These are phyloP conservation scores for Intellagama lesueurii DNA, from an alignment of 2,797 vertebrate species.

Conservation along the genomic window DNA sequence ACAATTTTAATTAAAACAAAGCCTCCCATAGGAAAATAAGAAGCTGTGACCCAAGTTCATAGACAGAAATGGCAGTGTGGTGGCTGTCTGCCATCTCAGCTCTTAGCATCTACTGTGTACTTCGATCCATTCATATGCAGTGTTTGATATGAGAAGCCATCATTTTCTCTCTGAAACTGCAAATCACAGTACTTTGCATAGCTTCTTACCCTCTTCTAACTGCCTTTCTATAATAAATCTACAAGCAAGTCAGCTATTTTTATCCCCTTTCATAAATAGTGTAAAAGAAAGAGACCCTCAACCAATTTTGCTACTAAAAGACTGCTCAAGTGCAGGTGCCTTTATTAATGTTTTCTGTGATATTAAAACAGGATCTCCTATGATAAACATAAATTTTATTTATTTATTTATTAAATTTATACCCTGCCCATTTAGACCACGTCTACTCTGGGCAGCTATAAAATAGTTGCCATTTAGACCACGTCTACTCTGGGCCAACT, in stretches of 20 bases:
- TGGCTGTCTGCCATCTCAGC: neutral
- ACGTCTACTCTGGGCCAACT: too few relatives aligned
- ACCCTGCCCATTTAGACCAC: too few relatives aligned
- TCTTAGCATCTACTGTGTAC: neutral
- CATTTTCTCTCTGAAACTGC: neutral
- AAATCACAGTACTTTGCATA: neutral
- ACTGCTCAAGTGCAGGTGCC: slow-evolving; percentile 69
- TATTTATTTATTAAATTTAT: too few relatives aligned
- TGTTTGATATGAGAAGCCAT: neutral
- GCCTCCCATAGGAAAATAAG: neutral
- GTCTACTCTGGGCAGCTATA: too few relatives aligned
- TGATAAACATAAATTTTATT: too few relatives aligned
- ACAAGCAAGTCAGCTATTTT: slow-evolving; percentile 30
- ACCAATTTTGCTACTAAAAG: slow-evolving; percentile 60
- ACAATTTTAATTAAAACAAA: neutral
- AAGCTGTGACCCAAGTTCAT: neutral
- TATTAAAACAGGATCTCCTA: slow-evolving; percentile 15
- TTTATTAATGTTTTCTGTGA: slow-evolving; percentile 60
- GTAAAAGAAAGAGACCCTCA: slow-evolving; percentile 43
- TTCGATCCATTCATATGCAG: neutral
- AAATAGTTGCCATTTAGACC: too few relatives aligned
- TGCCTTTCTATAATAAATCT: slow-evolving; percentile 16
- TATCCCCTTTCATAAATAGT: slow-evolving; percentile 22
- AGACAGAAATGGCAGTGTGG: neutral
- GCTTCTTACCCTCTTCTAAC: neutral